Conservation (phyloP, 2,113 vertebrate genomes). For the Semicossyphus pulcher region DNA sequence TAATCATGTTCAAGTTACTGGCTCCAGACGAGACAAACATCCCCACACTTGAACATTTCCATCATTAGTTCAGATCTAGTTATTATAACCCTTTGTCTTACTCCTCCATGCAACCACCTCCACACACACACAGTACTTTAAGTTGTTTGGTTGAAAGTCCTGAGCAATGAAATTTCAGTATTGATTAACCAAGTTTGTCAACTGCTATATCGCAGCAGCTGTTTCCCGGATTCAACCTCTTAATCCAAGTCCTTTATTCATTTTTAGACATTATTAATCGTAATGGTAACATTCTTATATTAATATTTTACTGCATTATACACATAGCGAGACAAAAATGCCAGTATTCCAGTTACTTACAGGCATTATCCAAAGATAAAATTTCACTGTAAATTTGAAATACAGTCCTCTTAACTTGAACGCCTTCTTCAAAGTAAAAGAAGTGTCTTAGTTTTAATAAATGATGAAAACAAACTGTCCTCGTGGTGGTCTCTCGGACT, state of each 20-base stretch:
- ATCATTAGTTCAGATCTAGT: neutral
- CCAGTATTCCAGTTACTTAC: neutral
- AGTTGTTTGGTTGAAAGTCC: conserved; percentile 6
- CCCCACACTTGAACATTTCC: neutral
- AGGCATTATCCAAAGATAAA: conserved; percentile 17
- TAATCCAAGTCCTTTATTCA: neutral
- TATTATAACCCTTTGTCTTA: neutral
- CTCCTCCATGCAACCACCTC: neutral
- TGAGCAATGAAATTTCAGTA: neutral
- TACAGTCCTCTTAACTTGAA: neutral
- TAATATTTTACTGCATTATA: too few relatives aligned
- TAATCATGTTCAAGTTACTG: conserved; percentile 4
- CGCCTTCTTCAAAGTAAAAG: neutral
- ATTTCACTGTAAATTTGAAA: neutral
- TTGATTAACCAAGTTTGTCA: too few relatives aligned
- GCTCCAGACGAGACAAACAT: neutral
- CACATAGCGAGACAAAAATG: neutral
- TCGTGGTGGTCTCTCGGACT: conserved; percentile 58
- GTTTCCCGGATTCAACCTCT: neutral
- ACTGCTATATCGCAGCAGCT: neutral
- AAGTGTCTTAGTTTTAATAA: conserved; percentile 58
- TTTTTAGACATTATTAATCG: neutral
- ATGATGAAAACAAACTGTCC: conserved; percentile 67
- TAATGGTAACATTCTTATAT: too few relatives aligned
- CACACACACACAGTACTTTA: too few relatives aligned